Base-by-base conservation (phyloP, 2,888 invertebrate species). In the Smittia aterrima region DNA sequence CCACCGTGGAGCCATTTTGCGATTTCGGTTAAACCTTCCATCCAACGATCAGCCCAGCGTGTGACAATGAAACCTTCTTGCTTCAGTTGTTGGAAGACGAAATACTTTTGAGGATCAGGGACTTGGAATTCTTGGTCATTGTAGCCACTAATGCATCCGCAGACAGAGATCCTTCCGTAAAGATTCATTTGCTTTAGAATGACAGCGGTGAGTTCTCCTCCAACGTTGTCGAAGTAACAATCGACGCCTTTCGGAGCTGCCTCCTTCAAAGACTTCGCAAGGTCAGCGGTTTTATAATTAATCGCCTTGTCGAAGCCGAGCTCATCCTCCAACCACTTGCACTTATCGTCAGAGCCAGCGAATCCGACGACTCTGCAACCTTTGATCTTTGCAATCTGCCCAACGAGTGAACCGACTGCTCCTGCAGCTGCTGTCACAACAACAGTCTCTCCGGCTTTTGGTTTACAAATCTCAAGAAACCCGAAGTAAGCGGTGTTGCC, bases 151-250 rank as follows among this genome's bases (percentile, higher is more conserved):
- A 91, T 90, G 1, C 88, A 86, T 18, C 91, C 91, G 80, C 90
- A 91, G 9, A 90, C 86, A 11, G 89, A 85, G 18, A 91, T 84
- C 76, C 91, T 84, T 7, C 91, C 91, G 78, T 83, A 85, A 68
- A 79, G 79, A 76, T 88, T 90, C 91, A 91, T 91, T 75, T 86
- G 85, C 76, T 82, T 83, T 75, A 90, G 84, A 32, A 91, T 87
- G 11, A 82, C 84, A n/a, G 86, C 85, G 75, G 89, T 88, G 74
- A 90, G 86, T 79, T 89, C 88, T 58, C 91, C 91, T 79, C 85
- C 80, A 81, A 89, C 92, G 80, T 91, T 92, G 79, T 92, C 92
- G 79, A 91, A 92, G 78, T 89, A 92, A 78, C 90, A 89, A 79
- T 92, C 90, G 0, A 92, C 82, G 1, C 90, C 90, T 22, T 89